Base-by-base conservation (phyloP, 92 coral and sea anemone species). In the Ricordea florida region DNA sequence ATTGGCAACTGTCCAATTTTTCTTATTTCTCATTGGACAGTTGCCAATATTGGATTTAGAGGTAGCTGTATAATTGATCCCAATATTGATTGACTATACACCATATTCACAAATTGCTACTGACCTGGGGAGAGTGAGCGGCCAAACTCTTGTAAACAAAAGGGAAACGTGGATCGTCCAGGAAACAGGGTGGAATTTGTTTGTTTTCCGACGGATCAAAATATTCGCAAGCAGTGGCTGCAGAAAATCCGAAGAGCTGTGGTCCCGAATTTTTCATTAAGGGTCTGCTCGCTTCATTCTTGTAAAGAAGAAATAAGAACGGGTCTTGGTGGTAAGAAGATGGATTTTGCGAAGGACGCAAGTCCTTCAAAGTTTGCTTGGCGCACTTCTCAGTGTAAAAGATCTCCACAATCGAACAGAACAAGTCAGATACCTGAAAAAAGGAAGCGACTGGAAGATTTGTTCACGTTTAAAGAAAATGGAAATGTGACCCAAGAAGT, bases 321-420 rank as follows among this genome's bases (percentile, higher is more conserved):
- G 20, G 24, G n/a, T 5, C 51, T 45, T 6, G 0, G 16, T 45
- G 6, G 20, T 23, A 7, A 15, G 51, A 45, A n/a, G 16, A 45
- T 14, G 20, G 20, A 6, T 17, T 0, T 1, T 6, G n/a, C 58
- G 29, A 50, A 50, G 26, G 45, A 27, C 72, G 55, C 72, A 51
- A 31, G 43, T 29, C 74, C 74, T 66, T 66, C 74, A 31, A 66
- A 47, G 34, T 66, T 66, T 66, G 57, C 77, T 29, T 30, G n/a
- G n/a, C n/a, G n/a, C n/a, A n/a, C n/a, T n/a, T 33, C 65, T 69
- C 52, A 62, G 15, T 58, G 77, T 31, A 69, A 69, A 38, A 43
- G 77, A 34, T 63, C 63, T 13, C 63, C 46, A 51, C 77, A 62
- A 30, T 14, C 38, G 15, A 67, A 47, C 33, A 67, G 61, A 45